Evolutionary conservation across 2,888 invertebrate genomes (phyloP), one percentile per base, ranked within the genome.

Genomic region (Eupithecia insigniata): DNA sequence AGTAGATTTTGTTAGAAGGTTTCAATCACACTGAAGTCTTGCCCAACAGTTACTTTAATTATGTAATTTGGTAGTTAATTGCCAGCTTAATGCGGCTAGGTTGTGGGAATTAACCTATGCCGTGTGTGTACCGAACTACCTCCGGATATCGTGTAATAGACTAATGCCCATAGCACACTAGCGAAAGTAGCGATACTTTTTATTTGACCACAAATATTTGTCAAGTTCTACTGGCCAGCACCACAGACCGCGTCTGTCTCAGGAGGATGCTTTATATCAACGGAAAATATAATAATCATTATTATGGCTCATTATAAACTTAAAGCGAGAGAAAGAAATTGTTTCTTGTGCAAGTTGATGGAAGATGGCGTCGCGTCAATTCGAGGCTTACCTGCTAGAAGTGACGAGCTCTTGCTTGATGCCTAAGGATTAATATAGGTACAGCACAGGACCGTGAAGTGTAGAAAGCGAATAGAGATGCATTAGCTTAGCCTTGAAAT

Each of bases 21-120:
- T 18, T 16, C 18, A 60, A 60, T 60, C 8, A 60, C 8, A 30
- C 30, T 60, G 30, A 60, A 60, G 28, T 28, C 30, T 60, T 30
- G 7, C 28, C 60, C 60, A 60, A 16, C 30, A 30, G 8, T 30
- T 60, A 60, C 8, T 7, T 30, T 30, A 60, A 60, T 60, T 60
- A 60, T 18, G 60, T 55, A 55, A 55, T 55, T 7, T 18, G 16
- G 60, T 30, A 60, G 60, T 18, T 60, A 60, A 60, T 30, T 60
- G 12, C 26, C 55, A 26, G 26, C 30, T 60, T 30, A 60, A 60
- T 18, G 18, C 18, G 30, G 60, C 30, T 60, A 30, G 16, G 8
- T 60, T 30, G 55, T 60, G 30, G 60, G 18, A 30, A 60, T 30
- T 30, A 60, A 60, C 60, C 18, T 60, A 26, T n/a, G n/a, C n/a